phyloP scores from a whole-genome alignment of 2,113 vertebrate genomes.

The Calyptommatus sinebrachiatus region DNA sequence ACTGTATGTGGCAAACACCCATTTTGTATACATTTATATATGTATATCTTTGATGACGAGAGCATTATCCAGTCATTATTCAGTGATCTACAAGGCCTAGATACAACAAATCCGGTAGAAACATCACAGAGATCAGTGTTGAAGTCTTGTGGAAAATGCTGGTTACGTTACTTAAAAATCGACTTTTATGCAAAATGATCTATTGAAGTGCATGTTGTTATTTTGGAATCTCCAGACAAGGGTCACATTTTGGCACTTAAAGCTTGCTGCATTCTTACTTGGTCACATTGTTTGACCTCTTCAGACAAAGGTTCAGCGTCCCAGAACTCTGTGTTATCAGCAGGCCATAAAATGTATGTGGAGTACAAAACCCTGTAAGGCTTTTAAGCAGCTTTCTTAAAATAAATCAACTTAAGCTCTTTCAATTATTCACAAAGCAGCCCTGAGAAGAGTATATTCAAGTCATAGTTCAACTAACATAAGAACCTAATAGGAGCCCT shows the following conservation, averaged over 20 bases:
- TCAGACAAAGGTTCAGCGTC: slow-evolving; percentile 43
- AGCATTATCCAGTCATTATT: neutral
- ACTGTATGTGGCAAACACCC: neutral
- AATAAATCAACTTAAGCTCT: slow-evolving; percentile 68
- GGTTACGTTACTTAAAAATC: neutral
- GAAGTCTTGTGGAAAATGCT: slow-evolving; percentile 8
- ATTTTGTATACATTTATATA: slow-evolving; percentile 7
- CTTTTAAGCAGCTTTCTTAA: slow-evolving; percentile 64
- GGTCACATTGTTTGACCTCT: slow-evolving; percentile 56
- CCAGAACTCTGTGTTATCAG: slow-evolving; percentile 30
- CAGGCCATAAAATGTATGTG: slow-evolving; percentile 22
- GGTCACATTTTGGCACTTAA: slow-evolving; percentile 12
- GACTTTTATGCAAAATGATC: neutral
- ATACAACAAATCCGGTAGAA: slow-evolving; percentile 15
- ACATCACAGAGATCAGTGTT: slow-evolving; percentile 9
- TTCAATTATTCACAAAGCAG: slow-evolving; percentile 67
- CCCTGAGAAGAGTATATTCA: slow-evolving; percentile 75
- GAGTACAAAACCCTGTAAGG: slow-evolving; percentile 66
- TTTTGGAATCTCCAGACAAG: slow-evolving; percentile 6
- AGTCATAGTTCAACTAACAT: slow-evolving; percentile 71
- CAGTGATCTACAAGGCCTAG: slow-evolving; percentile 16
- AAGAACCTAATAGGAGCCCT: no score
- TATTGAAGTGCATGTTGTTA: slow-evolving; percentile 20
- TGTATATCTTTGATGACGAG: slow-evolving; percentile 20
- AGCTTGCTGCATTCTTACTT: slow-evolving; percentile 34